Conservation (phyloP, 2,888 invertebrate species). For the Dryadula phaetusa region DNA sequence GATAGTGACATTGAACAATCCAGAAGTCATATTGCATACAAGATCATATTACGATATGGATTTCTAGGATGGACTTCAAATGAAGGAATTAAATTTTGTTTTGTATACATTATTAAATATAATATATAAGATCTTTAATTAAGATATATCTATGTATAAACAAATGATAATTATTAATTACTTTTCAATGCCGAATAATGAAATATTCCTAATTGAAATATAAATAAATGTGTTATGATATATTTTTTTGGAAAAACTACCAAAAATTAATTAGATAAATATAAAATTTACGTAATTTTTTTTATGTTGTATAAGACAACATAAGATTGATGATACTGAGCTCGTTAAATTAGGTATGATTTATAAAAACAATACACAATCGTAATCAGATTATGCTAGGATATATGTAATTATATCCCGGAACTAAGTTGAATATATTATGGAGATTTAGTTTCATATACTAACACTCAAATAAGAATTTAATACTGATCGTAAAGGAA, state of each 20-base stretch:
- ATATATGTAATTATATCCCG: constrained; percentile 30
- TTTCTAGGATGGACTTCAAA: background rate
- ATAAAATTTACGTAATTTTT: background rate
- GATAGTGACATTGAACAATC: constrained; percentile 36
- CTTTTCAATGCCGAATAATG: constrained; percentile 3
- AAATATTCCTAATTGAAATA: background rate
- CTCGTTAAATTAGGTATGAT: background rate
- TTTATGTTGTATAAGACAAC: background rate
- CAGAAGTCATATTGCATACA: constrained; percentile 26
- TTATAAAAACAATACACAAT: background rate
- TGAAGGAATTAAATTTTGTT: background rate
- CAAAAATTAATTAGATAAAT: background rate
- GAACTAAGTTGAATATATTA: constrained; percentile 29
- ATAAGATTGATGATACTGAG: constrained; percentile 22
- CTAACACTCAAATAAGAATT: constrained; percentile 8
- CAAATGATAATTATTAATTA: constrained; percentile 1
- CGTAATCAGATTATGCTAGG: constrained; percentile 12
- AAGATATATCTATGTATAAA: background rate
- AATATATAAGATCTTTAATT: background rate
- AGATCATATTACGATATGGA: constrained; percentile 27
- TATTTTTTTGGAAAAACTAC: background rate
- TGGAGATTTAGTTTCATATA: constrained; percentile 27
- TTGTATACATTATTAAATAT: background rate
- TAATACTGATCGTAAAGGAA: background rate
- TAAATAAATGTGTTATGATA: background rate